Evolutionary conservation across 2,888 invertebrate genomes (phyloP).

Genomic region (Meiosimyza platycephala): DNA sequence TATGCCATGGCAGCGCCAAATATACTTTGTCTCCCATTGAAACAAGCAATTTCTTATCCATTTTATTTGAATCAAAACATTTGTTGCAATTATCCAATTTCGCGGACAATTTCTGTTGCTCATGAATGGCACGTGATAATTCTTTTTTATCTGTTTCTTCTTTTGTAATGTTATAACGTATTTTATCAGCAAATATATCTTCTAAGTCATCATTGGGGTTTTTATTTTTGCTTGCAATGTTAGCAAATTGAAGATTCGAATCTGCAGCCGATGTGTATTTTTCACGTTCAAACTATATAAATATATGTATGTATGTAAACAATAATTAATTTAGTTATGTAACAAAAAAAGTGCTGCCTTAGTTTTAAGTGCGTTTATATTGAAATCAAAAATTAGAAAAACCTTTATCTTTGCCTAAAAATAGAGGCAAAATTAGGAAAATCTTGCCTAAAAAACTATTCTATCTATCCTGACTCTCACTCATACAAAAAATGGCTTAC

Average conservation of each 20-base stretch:
- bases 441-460: too few species aligned
- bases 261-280: conserved; percentile 84
- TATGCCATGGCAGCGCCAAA: conserved; percentile 82
- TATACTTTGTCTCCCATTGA: conserved; percentile 86
- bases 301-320: not conserved
- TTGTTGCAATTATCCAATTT: conserved; percentile 83
- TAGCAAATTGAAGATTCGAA: conserved; percentile 82
- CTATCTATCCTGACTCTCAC: too few species aligned
- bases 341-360: too few species aligned
- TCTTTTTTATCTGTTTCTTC: conserved; percentile 74
- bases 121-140: conserved; percentile 75
- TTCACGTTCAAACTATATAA: conserved; percentile 79
- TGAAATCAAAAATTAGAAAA: too few species aligned
- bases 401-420: too few species aligned
- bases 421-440: too few species aligned
- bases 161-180: conserved; percentile 74
- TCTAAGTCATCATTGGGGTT: conserved; percentile 80
- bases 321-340: not conserved
- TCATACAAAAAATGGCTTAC: too few species aligned
- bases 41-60: conserved; percentile 87
- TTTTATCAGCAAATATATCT: conserved; percentile 85
- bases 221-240: conserved; percentile 76
- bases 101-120: conserved; percentile 77
- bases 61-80: conserved; percentile 84
- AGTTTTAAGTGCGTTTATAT: too few species aligned